Conservation (phyloP, 2,797 vertebrate genomes). For the Pangasius mekongensis region DNA sequence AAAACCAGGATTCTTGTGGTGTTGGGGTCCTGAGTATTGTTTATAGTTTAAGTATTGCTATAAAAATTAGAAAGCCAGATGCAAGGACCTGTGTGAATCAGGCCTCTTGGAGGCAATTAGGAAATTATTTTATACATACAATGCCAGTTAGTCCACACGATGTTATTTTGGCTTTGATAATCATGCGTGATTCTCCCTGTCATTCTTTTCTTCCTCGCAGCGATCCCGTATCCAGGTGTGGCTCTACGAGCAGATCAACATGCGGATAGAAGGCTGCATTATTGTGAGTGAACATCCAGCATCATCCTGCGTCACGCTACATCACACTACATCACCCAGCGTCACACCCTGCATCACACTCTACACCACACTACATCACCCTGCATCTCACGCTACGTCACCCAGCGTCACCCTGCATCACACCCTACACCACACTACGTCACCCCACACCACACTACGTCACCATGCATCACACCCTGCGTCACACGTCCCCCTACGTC, state of each 20-base stretch:
- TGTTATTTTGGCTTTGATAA: neutral
- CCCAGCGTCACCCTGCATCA: too few relatives aligned
- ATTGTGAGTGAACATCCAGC: constrained; percentile 83
- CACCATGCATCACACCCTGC: too few relatives aligned
- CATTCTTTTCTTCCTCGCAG: constrained; percentile 65
- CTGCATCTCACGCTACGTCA: too few relatives aligned
- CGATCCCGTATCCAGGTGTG: constrained; percentile 96
- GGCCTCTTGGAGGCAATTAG: neutral
- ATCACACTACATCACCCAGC: neutral
- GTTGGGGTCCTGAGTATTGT: too few relatives aligned
- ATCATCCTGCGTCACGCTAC: neutral
- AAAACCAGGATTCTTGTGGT: neutral
- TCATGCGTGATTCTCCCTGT: neutral
- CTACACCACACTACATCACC: too few relatives aligned
- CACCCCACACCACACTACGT: too few relatives aligned
- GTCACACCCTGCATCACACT: too few relatives aligned
- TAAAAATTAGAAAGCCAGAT: neutral
- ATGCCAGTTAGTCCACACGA: neutral
- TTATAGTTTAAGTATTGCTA: neutral
- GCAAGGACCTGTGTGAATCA: neutral
- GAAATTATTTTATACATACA: neutral
- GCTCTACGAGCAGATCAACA: constrained; percentile 98
- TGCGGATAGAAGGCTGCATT: constrained; percentile 98
- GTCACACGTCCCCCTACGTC: too few relatives aligned
- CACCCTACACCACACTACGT: too few relatives aligned